Evolutionary conservation across 2,113 vertebrate species (phyloP), one percentile per base, ranked within the genome.

Genomic region (Rhynchopsitta pachyrhyncha): DNA sequence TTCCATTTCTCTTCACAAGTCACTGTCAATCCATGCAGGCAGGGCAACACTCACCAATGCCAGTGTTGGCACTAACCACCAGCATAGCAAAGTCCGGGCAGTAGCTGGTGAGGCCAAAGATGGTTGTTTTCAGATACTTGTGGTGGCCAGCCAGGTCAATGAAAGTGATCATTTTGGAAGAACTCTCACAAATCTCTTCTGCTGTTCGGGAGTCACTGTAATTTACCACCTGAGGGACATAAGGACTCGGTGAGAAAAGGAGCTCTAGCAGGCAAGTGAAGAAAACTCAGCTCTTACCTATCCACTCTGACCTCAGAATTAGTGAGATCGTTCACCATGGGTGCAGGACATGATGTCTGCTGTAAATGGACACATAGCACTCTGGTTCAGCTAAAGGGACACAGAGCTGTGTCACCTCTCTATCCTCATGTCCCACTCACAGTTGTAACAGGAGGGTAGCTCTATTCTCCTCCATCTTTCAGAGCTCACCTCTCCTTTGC

Each of bases 101-200:
- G 96, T 99, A 99, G 96, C 99, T 99, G 93, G 99, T 99, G 85
- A 99, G 98, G 94, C 99, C 99, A 76, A 99, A 99, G 96, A 99
- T 99, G 91, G 99, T 99, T 95, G 99, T 99, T 97, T 99, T 99
- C 84, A 99, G 97, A 96, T 99, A 99, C 86, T 99, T 99, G 97
- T 99, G 99, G 97, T 99, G 99, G 66, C 99, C 99, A 10, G 99
- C 99, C 96, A 99, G 97, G 95, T 99, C 99, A 47, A 99, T 99
- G 97, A 99, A 99, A 50, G 99, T 99, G 97, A 99, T 99, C 99
- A 99, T 99, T 97, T 99, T 99, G 90, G 99, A 99, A 82, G 99
- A 99, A 90, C 98, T 99, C 98, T 99, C 99, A 82, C 99, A 99
- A 97, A 99, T 99, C 91, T 99, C 99, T 95, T 99, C 99, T 62